Evolutionary conservation across 2,888 invertebrate genomes (phyloP).

Genomic region (Drosophila tripunctata): DNA sequence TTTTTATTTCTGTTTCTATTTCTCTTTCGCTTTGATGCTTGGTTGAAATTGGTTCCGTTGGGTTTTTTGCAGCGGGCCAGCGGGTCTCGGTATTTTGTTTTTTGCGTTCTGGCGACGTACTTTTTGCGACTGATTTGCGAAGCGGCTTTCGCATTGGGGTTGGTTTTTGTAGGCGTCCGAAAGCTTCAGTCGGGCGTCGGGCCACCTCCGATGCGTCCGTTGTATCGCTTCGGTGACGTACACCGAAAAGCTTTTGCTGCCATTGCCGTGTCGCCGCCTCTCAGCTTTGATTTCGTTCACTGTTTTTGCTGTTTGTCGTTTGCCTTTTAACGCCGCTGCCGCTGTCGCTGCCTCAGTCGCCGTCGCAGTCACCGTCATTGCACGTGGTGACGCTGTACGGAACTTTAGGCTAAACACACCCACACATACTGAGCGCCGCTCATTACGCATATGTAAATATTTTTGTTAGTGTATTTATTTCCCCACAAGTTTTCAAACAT

Average conservation of each 20-base stretch:
- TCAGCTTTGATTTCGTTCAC: constrained; percentile 34
- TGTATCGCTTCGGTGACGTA: constrained; percentile 39
- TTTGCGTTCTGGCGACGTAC: constrained; percentile 81
- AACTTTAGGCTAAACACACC: constrained; percentile 24
- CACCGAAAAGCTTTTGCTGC: constrained; percentile 40
- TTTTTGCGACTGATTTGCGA: constrained; percentile 82
- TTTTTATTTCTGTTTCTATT: background rate
- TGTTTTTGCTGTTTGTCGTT: constrained; percentile 3
- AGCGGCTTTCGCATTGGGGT: constrained; percentile 76
- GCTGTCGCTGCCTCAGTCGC: background rate
- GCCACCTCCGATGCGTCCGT: constrained; percentile 40
- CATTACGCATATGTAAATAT: constrained; percentile 64
- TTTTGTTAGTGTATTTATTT: constrained; percentile 36
- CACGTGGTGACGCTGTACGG: constrained; percentile 47
- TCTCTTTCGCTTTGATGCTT: background rate
- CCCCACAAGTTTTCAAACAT: constrained; percentile 8
- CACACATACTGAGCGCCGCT: constrained; percentile 6
- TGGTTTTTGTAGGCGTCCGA: constrained; percentile 75
- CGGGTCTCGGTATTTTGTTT: too few species aligned
- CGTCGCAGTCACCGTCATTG: constrained; percentile 8
- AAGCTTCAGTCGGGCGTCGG: constrained; percentile 64
- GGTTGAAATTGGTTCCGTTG: constrained; percentile 1
- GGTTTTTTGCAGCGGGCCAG: constrained; percentile 29
- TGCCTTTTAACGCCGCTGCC: constrained; percentile 2
- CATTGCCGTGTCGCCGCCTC: constrained; percentile 6